A percentile compares a stretch with the other conserved stretches of the same genome.
These are phyloP conservation scores for Eurois occulta DNA, from an alignment of 2,888 invertebrate genomes.

Conservation along the genomic window DNA sequence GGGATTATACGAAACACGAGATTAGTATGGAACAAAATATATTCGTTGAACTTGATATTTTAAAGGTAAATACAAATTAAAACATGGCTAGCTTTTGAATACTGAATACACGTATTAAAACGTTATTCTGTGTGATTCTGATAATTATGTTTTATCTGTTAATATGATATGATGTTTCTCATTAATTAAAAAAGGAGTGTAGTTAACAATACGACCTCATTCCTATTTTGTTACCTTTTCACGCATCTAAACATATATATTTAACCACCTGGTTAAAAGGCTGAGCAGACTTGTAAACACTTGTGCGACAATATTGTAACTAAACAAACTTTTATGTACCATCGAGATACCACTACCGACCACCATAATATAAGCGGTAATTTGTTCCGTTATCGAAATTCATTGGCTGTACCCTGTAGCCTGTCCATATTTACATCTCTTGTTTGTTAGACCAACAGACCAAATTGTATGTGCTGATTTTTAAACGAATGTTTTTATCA, in stretches of 20 bases:
- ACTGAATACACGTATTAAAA: neutral
- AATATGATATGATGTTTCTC: neutral
- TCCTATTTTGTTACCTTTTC: neutral
- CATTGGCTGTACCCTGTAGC: slow-evolving; percentile 29
- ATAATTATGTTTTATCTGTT: neutral
- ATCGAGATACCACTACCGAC: neutral
- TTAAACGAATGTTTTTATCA: slow-evolving; percentile 41
- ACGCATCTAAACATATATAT: neutral
- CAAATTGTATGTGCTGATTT: slow-evolving; percentile 18
- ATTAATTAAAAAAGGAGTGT: neutral
- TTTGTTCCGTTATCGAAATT: slow-evolving; percentile 54
- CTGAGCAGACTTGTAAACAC: slow-evolving; percentile 23
- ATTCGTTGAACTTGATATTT: slow-evolving; percentile 3
- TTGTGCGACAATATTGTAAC: slow-evolving; percentile 32
- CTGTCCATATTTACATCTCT: slow-evolving; percentile 42
- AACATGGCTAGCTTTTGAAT: neutral
- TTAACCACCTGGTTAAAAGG: slow-evolving; percentile 8
- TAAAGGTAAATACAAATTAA: neutral
- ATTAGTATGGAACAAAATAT: slow-evolving; percentile 2
- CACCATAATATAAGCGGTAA: slow-evolving; percentile 38
- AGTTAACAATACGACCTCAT: neutral
- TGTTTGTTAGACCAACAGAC: slow-evolving; percentile 44
- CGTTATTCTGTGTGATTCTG: neutral
- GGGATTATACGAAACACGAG: slow-evolving; percentile 3
- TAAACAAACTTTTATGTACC: slow-evolving; percentile 32